Conservation (phyloP, 2,888 invertebrate species). For the Drosophila nr. fundita region DNA sequence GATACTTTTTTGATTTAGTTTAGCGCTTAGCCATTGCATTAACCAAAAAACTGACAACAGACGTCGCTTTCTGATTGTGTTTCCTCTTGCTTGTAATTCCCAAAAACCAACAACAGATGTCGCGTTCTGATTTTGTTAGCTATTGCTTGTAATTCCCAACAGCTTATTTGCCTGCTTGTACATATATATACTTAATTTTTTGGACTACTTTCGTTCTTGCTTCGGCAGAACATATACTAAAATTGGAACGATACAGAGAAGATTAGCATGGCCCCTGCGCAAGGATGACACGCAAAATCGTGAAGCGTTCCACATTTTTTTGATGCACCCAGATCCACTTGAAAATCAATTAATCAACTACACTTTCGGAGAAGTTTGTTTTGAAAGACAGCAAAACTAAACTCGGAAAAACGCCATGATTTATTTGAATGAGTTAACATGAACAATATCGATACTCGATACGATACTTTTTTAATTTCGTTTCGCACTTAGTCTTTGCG, state of each 20-base stretch:
- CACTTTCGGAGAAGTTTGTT: not conserved
- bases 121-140: not conserved
- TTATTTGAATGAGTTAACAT: not conserved
- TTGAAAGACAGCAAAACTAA: not conserved
- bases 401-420: not conserved
- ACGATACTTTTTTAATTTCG: not conserved
- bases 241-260: constrained; percentile 97
- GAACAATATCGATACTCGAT: not conserved
- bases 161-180: accelerated
- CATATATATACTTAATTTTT: constrained; percentile 38
- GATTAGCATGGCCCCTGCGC: constrained; percentile 97
- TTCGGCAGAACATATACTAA: constrained; percentile 93
- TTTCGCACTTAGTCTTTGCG: not conserved
- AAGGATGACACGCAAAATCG: constrained; percentile 97
- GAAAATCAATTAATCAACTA: not conserved
- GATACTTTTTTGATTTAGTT: not conserved
- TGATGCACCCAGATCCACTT: constrained; percentile 27
- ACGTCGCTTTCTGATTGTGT: constrained; percentile 5
- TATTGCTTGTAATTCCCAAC: constrained; percentile 64
- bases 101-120: constrained; percentile 40
- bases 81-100: constrained; percentile 55
- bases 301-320: constrained; percentile 89
- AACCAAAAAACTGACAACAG: constrained; percentile 10
- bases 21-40: not conserved
- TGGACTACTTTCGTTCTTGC: constrained; percentile 86